Evolutionary conservation across 2,888 invertebrate genomes (phyloP).

Genomic region (Caenorhabditis afra): DNA sequence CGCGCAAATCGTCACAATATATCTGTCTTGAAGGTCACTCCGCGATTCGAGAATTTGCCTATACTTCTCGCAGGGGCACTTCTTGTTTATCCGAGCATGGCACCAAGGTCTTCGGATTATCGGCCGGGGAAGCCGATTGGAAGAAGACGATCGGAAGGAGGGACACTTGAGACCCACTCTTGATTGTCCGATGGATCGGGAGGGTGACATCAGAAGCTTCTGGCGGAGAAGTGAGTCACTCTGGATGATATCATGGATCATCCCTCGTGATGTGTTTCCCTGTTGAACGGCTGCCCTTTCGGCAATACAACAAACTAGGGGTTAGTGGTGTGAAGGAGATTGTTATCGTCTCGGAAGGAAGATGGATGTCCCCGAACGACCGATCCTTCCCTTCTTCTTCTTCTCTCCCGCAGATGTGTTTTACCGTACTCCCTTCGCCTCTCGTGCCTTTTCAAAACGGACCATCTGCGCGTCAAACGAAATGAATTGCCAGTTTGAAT

Average conservation of each 20-base stretch:
- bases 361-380: constrained; percentile 14
- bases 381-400: neutral
- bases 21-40: constrained; percentile 54
- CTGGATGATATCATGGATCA: no score
- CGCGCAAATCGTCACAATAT: constrained; percentile 55
- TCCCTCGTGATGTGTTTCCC: no score
- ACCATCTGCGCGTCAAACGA: constrained; percentile 27
- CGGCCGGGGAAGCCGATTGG: constrained; percentile 20
- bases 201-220: constrained; percentile 12
- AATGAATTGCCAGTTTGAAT: constrained; percentile 24
- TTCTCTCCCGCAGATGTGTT: constrained; percentile 18
- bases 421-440: neutral
- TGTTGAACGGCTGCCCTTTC: constrained; percentile 8
- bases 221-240: neutral
- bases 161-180: constrained; percentile 1
- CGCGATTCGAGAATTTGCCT: constrained; percentile 47
- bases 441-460: constrained; percentile 5
- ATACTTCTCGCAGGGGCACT: constrained; percentile 27
- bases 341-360: constrained; percentile 8
- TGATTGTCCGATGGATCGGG: neutral
- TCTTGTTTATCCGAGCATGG: constrained; percentile 51
- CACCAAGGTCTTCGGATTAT: constrained; percentile 48
- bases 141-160: neutral
- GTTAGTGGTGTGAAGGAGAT: constrained; percentile 31
- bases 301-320: constrained; percentile 18